phyloP scores from a whole-genome alignment of 2,888 invertebrate genomes.

The Willowsia nigromaculata region DNA sequence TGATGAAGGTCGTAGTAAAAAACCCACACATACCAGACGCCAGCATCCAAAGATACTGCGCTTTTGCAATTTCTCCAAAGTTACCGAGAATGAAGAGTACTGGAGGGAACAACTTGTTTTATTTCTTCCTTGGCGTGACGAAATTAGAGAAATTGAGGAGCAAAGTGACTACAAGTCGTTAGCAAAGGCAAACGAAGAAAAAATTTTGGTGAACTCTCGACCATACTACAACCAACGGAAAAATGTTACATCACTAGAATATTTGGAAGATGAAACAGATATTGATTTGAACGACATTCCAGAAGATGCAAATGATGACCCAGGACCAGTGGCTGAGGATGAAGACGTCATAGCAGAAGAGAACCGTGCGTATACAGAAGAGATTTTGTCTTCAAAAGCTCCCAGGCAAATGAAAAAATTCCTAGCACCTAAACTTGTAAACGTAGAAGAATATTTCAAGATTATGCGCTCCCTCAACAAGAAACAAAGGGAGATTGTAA shows the following conservation, averaged over 20 bases:
- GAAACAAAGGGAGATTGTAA: constrained; percentile 69
- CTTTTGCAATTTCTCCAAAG: constrained; percentile 62
- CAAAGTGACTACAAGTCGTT: background rate
- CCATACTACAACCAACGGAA: constrained; percentile 30
- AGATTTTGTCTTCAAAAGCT: background rate
- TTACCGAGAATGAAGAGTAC: constrained; percentile 70
- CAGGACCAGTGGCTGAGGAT: background rate
- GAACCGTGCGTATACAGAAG: background rate
- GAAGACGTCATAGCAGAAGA: too few species aligned
- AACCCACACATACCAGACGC: background rate
- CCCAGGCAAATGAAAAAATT: background rate
- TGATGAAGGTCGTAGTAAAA: background rate
- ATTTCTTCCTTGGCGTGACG: constrained; percentile 77
- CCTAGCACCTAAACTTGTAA: background rate
- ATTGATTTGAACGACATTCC: constrained; percentile 12
- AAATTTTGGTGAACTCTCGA: constrained; percentile 47
- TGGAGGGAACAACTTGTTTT: constrained; percentile 77
- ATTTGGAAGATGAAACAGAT: background rate
- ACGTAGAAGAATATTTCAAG: background rate
- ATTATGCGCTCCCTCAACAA: constrained; percentile 72
- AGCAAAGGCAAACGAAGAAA: background rate
- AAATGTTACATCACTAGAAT: too few species aligned
- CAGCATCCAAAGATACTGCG: constrained; percentile 56
- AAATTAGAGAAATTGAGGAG: constrained; percentile 54
- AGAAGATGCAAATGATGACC: background rate